These are phyloP conservation scores for Limenitis camilla DNA, from an alignment of 2,888 invertebrate genomes.

Conservation along the genomic window DNA sequence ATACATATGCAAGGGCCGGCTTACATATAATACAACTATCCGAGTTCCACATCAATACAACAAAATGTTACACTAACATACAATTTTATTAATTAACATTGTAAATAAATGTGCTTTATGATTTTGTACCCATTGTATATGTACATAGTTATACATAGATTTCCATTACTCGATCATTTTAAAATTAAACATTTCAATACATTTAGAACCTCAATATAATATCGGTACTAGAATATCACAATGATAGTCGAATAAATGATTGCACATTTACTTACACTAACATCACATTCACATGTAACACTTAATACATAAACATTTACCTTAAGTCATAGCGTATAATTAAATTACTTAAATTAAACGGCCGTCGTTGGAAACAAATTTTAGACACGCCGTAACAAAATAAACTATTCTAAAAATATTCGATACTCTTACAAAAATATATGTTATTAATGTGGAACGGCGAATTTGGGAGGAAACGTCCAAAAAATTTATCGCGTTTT, in stretches of 20 bases:
- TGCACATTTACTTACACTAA: conserved; percentile 32
- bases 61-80: conserved; percentile 15
- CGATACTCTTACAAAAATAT: conserved; percentile 24
- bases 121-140: conserved; percentile 32
- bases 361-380: conserved; percentile 55
- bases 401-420: conserved; percentile 14
- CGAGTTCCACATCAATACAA: conserved; percentile 32
- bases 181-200: conserved; percentile 1
- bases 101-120: conserved; percentile 31
- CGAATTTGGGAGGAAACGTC: conserved; percentile 31
- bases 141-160: conserved; percentile 35
- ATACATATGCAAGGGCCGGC: conserved; percentile 54
- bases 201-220: conserved; percentile 8
- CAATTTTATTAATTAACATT: conserved; percentile 20
- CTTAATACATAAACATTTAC: conserved; percentile 18
- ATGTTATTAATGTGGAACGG: conserved; percentile 41
- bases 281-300: conserved; percentile 16
- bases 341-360: conserved; percentile 19
- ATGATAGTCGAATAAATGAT: conserved; percentile 23
- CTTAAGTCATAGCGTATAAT: conserved; percentile 3
- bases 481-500: conserved; percentile 40
- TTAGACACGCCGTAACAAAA: conserved; percentile 35
- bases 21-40: conserved; percentile 33
- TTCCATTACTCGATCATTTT: conserved; percentile 17
- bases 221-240: conserved; percentile 33